A percentile compares a stretch with the other conserved stretches of the same genome.
These are phyloP conservation scores for Eira barbara DNA, from an alignment of 2,113 vertebrate species.

Conservation along the genomic window DNA sequence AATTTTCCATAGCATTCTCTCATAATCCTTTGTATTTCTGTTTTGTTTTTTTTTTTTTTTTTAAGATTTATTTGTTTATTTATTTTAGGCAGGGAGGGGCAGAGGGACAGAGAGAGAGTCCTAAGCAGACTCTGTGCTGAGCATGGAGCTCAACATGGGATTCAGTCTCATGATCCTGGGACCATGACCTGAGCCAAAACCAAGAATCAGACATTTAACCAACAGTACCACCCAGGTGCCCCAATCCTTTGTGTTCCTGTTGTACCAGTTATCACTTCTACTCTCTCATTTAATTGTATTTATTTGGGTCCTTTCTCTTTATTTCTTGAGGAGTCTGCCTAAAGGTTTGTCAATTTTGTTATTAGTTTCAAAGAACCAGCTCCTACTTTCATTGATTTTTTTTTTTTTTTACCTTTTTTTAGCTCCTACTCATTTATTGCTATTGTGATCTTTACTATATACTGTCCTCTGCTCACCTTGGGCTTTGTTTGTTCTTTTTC, in stretches of 20 bases:
- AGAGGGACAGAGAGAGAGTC: not conserved
- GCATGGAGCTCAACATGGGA: not conserved
- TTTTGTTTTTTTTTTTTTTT: too few species aligned
- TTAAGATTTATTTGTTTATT: not conserved
- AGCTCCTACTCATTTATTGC: not conserved
- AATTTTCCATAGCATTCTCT: not conserved
- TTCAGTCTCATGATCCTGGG: not conserved
- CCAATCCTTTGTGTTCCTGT: not conserved
- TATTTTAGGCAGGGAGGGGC: not conserved
- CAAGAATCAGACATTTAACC: not conserved
- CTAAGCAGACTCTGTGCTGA: not conserved
- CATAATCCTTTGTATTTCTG: not conserved
- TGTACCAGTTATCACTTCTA: not conserved
- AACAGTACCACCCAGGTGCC: not conserved
- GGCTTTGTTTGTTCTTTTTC: not conserved
- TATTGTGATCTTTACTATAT: not conserved
- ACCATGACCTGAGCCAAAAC: not conserved
- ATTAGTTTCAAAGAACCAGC: not conserved
- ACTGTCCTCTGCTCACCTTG: not conserved
- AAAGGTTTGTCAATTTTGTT: not conserved
- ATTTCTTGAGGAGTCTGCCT: not conserved
- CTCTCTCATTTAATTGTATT: not conserved
- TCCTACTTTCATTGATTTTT: not conserved
- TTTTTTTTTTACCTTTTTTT: not conserved
- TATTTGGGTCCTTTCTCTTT: not conserved